Evolutionary conservation across 1,140 invertebrate genomes (phyloP).

Genomic region (Drosophila tani): DNA sequence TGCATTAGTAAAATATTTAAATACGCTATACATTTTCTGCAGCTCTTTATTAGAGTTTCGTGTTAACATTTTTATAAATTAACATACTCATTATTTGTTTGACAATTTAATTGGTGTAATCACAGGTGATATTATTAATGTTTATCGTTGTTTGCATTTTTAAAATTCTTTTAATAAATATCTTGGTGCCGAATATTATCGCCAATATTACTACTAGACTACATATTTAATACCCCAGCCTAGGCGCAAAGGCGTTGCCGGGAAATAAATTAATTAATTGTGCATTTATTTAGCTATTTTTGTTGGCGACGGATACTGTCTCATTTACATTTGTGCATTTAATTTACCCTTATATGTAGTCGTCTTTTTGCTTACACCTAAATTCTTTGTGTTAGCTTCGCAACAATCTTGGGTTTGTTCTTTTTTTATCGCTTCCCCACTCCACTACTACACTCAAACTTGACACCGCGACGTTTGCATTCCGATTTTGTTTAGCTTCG

Average conservation of each 20-base stretch:
- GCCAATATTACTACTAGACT: no score
- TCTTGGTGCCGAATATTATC: not conserved
- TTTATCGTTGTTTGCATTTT: constrained; percentile 2
- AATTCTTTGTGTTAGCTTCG: constrained; percentile 14
- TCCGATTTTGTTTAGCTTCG: constrained; percentile 6
- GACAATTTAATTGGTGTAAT: not conserved
- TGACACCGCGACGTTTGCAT: not conserved
- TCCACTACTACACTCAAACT: constrained; percentile 7
- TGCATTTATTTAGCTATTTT: constrained; percentile 1
- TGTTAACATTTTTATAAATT: not conserved
- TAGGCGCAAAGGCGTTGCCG: not conserved
- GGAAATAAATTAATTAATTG: not conserved
- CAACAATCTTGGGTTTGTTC: constrained; percentile 3
- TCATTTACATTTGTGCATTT: constrained; percentile 2
- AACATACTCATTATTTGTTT: not conserved
- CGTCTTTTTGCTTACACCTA: not conserved
- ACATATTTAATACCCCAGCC: not conserved
- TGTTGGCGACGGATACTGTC: not conserved
- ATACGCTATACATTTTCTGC: not conserved
- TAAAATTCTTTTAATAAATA: not conserved
- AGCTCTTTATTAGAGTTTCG: not conserved
- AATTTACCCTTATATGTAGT: not conserved
- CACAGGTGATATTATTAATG: not conserved
- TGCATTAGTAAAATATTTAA: constrained; percentile 1
- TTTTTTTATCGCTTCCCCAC: not conserved